These are phyloP conservation scores for Chloroclystis v-ata DNA, from an alignment of 2,888 invertebrate genomes.

Conservation along the genomic window DNA sequence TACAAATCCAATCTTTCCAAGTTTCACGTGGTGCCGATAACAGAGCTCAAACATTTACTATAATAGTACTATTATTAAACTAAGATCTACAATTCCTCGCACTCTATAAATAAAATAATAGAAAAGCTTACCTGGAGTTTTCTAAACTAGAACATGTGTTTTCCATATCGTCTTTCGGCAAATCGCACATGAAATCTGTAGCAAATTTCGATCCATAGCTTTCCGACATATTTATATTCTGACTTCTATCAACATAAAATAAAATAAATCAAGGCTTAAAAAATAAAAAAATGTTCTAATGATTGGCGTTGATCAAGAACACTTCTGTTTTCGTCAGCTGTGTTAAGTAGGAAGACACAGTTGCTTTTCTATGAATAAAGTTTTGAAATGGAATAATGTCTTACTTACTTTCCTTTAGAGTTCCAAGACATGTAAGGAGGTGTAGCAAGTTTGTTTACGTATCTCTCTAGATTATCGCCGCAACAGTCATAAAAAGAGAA, in stretches of 20 bases:
- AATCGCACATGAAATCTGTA: conserved; percentile 42
- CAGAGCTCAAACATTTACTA: too few species aligned
- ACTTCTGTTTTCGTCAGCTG: too few species aligned
- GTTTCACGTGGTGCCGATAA: too few species aligned
- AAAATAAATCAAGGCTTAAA: neutral
- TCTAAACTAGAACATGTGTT: conserved; percentile 52
- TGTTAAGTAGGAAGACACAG: too few species aligned
- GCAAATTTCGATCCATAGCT: conserved; percentile 50
- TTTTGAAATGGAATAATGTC: too few species aligned
- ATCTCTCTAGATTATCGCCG: conserved; percentile 49
- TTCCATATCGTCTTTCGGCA: conserved; percentile 38
- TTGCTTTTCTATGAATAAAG: too few species aligned
- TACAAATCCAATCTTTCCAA: too few species aligned
- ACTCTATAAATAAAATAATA: too few species aligned
- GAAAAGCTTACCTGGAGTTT: conserved; percentile 52
- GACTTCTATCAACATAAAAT: conserved; percentile 38
- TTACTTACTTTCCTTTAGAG: conserved; percentile 56
- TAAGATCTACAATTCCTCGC: too few species aligned
- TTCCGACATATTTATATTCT: conserved; percentile 55
- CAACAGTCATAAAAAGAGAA: conserved; percentile 37
- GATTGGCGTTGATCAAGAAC: too few species aligned
- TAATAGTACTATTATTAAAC: too few species aligned
- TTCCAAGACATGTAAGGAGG: conserved; percentile 60
- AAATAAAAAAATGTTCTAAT: too few species aligned
- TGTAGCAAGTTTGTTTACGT: conserved; percentile 36